Evolutionary conservation across 2,113 vertebrate genomes (phyloP).

Genomic region (Elephantulus edwardii): DNA sequence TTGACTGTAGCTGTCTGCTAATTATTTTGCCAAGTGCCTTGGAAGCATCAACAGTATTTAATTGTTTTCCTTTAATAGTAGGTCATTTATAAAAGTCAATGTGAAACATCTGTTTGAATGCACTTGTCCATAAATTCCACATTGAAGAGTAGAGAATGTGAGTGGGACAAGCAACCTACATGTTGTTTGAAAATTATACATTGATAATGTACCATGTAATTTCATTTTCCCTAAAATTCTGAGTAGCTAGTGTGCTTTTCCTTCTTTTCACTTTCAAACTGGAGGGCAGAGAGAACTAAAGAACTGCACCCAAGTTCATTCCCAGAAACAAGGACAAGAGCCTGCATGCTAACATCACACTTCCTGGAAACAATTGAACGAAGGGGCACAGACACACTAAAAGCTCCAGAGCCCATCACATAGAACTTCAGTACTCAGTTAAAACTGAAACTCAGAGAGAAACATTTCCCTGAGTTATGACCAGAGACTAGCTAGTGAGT

Average conservation of each 20-base stretch:
- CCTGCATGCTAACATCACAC: neutral
- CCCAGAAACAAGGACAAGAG: neutral
- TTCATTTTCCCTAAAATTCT: neutral
- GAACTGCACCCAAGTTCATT: accelerated
- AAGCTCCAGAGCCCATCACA: accelerated
- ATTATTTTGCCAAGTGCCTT: constrained; percentile 10
- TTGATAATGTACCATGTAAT: neutral
- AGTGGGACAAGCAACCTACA: neutral
- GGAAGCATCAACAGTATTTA: constrained; percentile 5
- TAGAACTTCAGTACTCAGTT: neutral
- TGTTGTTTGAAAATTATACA: neutral
- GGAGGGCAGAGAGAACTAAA: neutral
- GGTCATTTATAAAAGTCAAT: neutral
- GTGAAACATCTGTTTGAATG: neutral
- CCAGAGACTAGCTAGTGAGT: neutral
- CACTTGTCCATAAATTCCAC: neutral
- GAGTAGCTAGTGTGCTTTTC: neutral
- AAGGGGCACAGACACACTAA: neutral
- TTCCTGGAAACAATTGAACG: neutral
- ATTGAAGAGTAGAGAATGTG: neutral
- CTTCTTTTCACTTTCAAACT: neutral
- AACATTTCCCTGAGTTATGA: neutral
- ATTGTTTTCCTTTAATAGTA: neutral
- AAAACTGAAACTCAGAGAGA: neutral
- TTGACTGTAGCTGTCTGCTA: neutral